These are phyloP conservation scores for Phrynocephalus vlangalii DNA, from an alignment of 2,797 vertebrate species.

Conservation along the genomic window DNA sequence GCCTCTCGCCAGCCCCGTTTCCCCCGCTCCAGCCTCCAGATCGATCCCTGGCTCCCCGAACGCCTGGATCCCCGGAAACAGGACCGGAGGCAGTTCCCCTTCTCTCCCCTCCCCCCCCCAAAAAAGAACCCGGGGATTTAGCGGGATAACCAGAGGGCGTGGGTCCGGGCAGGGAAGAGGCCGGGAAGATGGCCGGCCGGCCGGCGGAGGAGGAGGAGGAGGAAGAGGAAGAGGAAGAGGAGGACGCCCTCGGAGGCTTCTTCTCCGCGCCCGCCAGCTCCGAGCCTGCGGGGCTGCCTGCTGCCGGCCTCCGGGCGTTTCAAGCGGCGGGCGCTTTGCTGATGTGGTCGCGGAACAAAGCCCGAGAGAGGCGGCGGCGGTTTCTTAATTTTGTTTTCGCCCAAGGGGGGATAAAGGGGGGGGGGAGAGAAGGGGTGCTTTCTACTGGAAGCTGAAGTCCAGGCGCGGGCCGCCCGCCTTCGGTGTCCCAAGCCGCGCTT, in stretches of 20 bases:
- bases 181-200: constrained; percentile 33
- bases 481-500: too few species aligned
- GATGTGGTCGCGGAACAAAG: too few species aligned
- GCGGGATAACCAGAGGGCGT: background rate
- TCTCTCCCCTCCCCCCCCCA: background rate
- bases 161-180: background rate
- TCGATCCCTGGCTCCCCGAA: too few species aligned
- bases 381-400: background rate
- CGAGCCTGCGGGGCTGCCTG: too few species aligned
- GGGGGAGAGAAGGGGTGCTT: too few species aligned
- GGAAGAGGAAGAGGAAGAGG: too few species aligned
- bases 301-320: background rate
- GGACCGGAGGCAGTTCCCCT: background rate
- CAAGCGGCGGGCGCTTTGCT: background rate
- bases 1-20: too few species aligned
- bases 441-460: too few species aligned
- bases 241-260: background rate
- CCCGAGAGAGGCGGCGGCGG: background rate
- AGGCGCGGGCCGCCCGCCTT: too few species aligned
- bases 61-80: background rate
- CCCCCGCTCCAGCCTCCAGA: too few species aligned
- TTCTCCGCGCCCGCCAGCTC: background rate
- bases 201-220: too few species aligned
- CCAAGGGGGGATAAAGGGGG: too few species aligned
- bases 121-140: background rate